phyloP scores from a whole-genome alignment of 2,113 vertebrate genomes.

The Bambusicola thoracicus region DNA sequence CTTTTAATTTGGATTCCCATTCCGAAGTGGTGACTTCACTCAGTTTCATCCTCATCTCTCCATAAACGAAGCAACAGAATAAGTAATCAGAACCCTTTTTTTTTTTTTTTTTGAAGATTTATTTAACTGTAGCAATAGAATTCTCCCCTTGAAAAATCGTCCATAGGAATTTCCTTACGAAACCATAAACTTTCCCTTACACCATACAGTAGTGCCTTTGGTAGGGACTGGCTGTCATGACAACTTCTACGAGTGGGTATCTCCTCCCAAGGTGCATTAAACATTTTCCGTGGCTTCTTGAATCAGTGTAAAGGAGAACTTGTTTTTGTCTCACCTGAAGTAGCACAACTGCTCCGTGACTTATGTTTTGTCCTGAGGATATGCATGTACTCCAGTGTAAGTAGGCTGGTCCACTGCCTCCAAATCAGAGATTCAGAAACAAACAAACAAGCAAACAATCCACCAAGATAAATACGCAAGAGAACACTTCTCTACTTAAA shows the following conservation, averaged over 20 bases:
- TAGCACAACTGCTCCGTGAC: background rate
- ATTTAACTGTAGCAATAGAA: background rate
- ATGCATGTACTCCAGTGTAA: rapidly evolving
- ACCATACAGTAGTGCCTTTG: background rate
- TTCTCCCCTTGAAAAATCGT: background rate
- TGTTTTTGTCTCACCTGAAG: background rate
- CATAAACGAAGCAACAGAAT: background rate
- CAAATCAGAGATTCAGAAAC: background rate
- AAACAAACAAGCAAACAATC: background rate
- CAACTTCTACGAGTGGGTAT: background rate
- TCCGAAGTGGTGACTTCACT: background rate
- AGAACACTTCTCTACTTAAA: background rate
- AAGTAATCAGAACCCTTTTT: background rate
- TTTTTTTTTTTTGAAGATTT: background rate
- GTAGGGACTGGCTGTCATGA: background rate
- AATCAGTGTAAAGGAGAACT: background rate
- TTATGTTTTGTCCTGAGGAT: background rate
- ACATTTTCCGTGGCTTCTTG: background rate
- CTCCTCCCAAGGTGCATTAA: background rate
- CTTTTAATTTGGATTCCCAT: background rate
- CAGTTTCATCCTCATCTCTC: background rate
- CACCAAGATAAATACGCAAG: background rate
- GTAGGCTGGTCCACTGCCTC: background rate
- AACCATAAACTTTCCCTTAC: background rate
- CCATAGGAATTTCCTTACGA: background rate